These are phyloP conservation scores for Strongylocentrotus purpuratus DNA, from an alignment of 35 echinoderm and acorn worm species.

Conservation along the genomic window DNA sequence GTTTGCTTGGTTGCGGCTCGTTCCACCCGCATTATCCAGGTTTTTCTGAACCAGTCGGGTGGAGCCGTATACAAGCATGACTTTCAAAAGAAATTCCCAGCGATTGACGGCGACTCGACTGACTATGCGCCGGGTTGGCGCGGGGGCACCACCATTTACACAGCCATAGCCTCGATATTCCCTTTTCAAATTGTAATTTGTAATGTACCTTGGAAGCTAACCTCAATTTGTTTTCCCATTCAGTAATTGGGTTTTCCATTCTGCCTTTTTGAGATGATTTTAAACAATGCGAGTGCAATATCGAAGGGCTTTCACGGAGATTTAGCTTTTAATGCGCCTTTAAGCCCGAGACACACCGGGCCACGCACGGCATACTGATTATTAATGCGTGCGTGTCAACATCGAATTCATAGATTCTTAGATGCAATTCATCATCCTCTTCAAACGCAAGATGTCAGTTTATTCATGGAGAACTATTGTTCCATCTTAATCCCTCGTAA, in stretches of 20 bases:
- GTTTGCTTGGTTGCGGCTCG: neutral
- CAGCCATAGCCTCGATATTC: neutral
- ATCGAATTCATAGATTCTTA: neutral
- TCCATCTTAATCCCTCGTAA: neutral
- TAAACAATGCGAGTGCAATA: neutral
- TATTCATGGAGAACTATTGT: neutral
- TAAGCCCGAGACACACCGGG: neutral
- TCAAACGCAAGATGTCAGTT: neutral
- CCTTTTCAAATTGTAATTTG: conserved; percentile 2
- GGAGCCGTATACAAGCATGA: neutral
- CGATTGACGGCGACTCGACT: neutral
- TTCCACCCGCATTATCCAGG: neutral
- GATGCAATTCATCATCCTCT: neutral
- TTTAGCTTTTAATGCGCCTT: neutral
- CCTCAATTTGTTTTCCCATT: neutral
- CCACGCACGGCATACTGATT: neutral
- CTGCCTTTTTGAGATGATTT: neutral
- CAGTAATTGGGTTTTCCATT: conserved; percentile 2
- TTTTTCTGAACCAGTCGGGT: neutral
- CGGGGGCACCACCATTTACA: neutral
- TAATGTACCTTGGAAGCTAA: neutral
- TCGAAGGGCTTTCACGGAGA: neutral
- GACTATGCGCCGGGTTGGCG: neutral
- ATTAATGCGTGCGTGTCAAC: neutral
- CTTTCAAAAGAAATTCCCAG: neutral